phyloP scores from a whole-genome alignment of 2,797 vertebrate species.

The Rhinoraja longicauda region DNA sequence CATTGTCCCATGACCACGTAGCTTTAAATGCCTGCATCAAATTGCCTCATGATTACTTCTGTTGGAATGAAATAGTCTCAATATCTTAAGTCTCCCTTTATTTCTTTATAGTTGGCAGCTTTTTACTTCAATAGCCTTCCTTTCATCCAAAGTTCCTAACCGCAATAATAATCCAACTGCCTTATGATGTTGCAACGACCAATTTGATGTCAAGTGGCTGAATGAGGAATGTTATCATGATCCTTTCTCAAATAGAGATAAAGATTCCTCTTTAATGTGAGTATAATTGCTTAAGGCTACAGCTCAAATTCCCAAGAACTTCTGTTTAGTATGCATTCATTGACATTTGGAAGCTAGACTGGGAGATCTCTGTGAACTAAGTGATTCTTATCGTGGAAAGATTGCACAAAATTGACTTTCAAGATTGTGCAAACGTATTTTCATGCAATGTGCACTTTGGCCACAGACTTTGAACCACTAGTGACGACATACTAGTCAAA shows the following conservation, averaged over 20 bases:
- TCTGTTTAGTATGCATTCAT: background rate
- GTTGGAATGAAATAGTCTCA: background rate
- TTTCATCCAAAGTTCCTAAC: background rate
- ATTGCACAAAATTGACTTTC: background rate
- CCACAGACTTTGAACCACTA: background rate
- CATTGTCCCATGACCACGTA: background rate
- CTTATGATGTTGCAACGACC: background rate
- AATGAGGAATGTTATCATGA: background rate
- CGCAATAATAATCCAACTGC: background rate
- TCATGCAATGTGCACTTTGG: background rate
- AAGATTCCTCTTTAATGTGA: background rate
- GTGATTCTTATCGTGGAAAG: background rate
- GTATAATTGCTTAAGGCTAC: background rate
- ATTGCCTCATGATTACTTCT: background rate
- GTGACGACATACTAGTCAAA: background rate
- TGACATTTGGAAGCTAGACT: background rate
- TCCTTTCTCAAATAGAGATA: background rate
- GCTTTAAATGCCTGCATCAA: background rate
- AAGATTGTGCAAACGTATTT: too few relatives aligned
- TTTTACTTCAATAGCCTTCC: background rate
- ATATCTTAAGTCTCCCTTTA: background rate
- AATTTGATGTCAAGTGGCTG: background rate
- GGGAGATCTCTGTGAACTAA: background rate
- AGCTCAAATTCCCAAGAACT: slow-evolving; percentile 1
- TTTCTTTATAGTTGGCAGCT: background rate